Percentiles rank a stretch among this genome's conserved stretches.
Evolutionary conservation across 2,888 invertebrate species (phyloP).

Genomic region (Limnephilus rhombicus): DNA sequence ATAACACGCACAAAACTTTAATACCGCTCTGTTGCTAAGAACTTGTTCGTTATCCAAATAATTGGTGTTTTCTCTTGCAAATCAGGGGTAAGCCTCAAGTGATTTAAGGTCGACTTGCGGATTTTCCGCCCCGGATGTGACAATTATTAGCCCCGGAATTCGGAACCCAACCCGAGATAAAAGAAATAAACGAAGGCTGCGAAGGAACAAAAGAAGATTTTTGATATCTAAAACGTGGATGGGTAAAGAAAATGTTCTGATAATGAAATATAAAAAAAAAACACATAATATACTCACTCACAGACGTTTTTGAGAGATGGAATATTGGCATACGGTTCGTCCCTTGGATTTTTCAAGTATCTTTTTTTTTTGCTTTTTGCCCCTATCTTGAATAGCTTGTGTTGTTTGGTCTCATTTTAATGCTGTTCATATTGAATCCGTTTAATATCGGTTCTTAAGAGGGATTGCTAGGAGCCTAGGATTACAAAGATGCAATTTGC

Average conservation of each 20-base stretch:
- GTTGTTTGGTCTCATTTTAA: too few relatives aligned
- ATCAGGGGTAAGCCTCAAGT: not conserved
- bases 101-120: conserved; percentile 15
- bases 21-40: not conserved
- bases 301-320: not conserved
- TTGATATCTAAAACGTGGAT: not conserved
- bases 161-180: conserved; percentile 6
- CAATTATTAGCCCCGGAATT: conserved; percentile 35
- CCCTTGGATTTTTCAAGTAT: not conserved
- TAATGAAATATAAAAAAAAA: not conserved
- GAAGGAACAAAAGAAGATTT: not conserved
- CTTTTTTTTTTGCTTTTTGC: too few relatives aligned
- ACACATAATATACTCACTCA: too few relatives aligned
- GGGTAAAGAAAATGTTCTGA: not conserved
- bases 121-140: conserved; percentile 40
- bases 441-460: too few relatives aligned
- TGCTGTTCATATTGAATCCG: too few relatives aligned
- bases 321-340: not conserved
- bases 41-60: not conserved
- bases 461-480: too few relatives aligned
- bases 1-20: not conserved
- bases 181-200: not conserved
- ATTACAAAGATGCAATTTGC: too few relatives aligned
- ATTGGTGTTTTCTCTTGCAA: not conserved
- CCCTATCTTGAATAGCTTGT: too few relatives aligned